Evolutionary conservation across 2,888 invertebrate species (phyloP), one percentile per base, ranked within the genome.

Genomic region (Isoperla grammatica): DNA sequence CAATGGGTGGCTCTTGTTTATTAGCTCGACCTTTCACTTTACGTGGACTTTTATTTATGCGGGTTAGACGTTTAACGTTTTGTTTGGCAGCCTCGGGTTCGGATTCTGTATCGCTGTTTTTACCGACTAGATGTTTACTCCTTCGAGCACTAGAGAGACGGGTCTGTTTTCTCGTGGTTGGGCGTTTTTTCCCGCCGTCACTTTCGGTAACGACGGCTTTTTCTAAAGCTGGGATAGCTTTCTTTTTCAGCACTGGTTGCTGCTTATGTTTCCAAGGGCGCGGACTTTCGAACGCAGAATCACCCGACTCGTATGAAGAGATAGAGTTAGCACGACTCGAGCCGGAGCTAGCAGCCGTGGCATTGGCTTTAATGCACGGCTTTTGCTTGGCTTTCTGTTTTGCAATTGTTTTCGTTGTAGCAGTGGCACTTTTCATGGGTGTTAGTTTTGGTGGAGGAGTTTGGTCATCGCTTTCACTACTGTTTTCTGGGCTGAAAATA

Each of bases 401-500:
- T 11, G 59, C n/a, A 17, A 60, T 54, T 22, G 46, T 37, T 46
- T 64, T 65, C 12, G 60, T 73, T 39, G 69, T 71, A 56, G 72
- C 68, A 45, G 71, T 69, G 55, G 72, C 69, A 42, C 71, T 69
- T 66, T 79, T 78, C 62, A 74, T 71, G 4, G 73, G 69, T 37
- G 68, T 72, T 15, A 74, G 63, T 69, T 79, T 81, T 1, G 74
- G 72, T 43, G 73, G 69, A 15, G 75, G 72, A 54, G 70, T 71
- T 15, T 67, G 63, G 43, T 67, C 69, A 61, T 80, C 79, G 65
- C 83, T 83, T 68, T 84, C 84, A n/a, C 84, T 83, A 64, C 83
- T 83, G 65, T 89, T 89, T 66, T 88, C 89, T 0, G 90, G 89
- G 57, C 90, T 90, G 69, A 90, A 90, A 69, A 90, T 90, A 69